Conservation (phyloP, 2,113 vertebrate species). For the Orientallactaga bullata region DNA sequence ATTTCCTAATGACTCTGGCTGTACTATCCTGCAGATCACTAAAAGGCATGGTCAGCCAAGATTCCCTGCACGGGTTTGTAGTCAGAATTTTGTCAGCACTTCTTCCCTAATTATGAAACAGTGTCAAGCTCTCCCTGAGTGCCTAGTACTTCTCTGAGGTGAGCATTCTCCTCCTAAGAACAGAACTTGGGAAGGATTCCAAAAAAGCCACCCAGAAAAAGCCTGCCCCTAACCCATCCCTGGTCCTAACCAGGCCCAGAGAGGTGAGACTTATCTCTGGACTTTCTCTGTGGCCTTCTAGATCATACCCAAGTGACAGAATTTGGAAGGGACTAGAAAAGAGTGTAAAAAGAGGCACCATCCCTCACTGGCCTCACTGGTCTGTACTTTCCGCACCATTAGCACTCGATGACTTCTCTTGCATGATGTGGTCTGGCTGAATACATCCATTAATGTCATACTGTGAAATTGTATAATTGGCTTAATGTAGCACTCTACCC, state of each 20-base stretch:
- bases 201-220: not conserved
- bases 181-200: not conserved
- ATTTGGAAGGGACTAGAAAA: not conserved
- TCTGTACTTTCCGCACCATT: not conserved
- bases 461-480: not conserved
- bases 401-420: not conserved
- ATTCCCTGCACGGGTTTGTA: not conserved
- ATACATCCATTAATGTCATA: not conserved
- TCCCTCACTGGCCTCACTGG: too few species aligned
- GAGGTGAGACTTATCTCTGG: not conserved
- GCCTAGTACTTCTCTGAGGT: not conserved
- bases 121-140: not conserved
- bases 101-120: not conserved
- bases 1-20: slow-evolving; percentile 69
- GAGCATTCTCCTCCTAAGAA: not conserved
- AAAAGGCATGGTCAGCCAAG: slow-evolving; percentile 21
- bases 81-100: not conserved
- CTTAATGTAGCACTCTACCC: not conserved
- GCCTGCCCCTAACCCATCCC: not conserved
- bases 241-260: not conserved
- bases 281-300: not conserved
- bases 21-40: not conserved
- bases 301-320: not conserved
- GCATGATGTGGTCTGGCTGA: not conserved
- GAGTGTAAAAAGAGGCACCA: not conserved